phyloP scores from a whole-genome alignment of 2,888 invertebrate species.

The Osmoderma eremita region DNA sequence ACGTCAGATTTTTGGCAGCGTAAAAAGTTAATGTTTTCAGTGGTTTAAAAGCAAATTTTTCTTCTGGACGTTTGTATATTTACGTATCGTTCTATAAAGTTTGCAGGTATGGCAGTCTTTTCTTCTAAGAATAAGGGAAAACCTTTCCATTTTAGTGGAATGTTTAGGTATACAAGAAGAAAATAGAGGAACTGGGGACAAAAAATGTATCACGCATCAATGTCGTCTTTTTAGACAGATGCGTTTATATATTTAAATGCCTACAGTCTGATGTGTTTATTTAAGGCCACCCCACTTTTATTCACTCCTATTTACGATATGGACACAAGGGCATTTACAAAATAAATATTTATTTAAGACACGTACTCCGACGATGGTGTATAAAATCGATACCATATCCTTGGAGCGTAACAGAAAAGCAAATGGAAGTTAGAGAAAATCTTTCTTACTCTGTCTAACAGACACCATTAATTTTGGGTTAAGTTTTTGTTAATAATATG shows the following conservation, averaged over 20 bases:
- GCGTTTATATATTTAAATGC: constrained; percentile 44
- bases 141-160: too few species aligned
- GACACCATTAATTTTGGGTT: too few species aligned
- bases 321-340: constrained; percentile 62
- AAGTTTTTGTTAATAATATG: too few species aligned
- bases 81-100: too few species aligned
- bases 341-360: constrained; percentile 62
- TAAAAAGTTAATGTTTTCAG: too few species aligned
- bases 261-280: constrained; percentile 55
- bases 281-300: constrained; percentile 57
- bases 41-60: too few species aligned
- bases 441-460: too few species aligned
- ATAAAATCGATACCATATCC: constrained; percentile 40
- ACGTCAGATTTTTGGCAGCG: too few species aligned
- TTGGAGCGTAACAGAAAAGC: constrained; percentile 1
- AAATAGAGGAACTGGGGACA: not conserved
- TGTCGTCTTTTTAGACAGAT: constrained; percentile 34
- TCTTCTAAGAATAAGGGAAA: too few species aligned
- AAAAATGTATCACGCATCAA: constrained; percentile 3
- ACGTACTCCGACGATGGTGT: constrained; percentile 40
- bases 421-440: not conserved
- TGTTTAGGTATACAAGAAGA: not conserved
- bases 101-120: too few species aligned
- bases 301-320: constrained; percentile 57
- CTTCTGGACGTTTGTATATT: too few species aligned